Percentiles rank a stretch among this genome's conserved stretches.
Conservation (phyloP, 1,140 invertebrate genomes). For the Bombus turneri region DNA sequence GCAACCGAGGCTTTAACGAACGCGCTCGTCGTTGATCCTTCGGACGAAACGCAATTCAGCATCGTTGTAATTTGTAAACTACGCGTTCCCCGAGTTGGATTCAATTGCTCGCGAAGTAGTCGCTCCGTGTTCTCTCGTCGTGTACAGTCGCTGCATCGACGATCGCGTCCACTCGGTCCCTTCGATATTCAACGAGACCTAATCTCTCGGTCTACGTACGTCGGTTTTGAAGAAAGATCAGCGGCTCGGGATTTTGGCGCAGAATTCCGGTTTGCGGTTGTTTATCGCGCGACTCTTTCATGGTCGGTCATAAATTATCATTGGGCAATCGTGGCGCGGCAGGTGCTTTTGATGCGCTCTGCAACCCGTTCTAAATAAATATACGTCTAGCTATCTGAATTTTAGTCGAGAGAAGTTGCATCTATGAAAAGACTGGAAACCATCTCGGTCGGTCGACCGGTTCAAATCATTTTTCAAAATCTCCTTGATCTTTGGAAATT, state of each 20-base stretch:
- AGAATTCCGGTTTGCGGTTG: constrained; percentile 7
- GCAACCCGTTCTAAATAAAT: constrained; percentile 72
- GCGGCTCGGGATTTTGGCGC: too few relatives aligned
- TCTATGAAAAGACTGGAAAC: not conserved
- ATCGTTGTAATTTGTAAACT: constrained; percentile 15
- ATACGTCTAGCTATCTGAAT: not conserved
- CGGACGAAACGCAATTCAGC: not conserved
- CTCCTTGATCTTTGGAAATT: not conserved
- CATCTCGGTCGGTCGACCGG: not conserved
- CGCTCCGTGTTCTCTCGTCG: too few relatives aligned
- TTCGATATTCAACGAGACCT: not conserved
- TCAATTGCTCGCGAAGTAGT: not conserved
- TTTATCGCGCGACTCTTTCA: constrained; percentile 67
- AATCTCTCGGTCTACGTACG: not conserved
- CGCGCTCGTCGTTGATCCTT: not conserved
- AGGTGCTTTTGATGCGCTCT: constrained; percentile 71
- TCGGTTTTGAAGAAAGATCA: too few relatives aligned
- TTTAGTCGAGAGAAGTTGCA: not conserved
- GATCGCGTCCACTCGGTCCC: not conserved
- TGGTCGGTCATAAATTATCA: constrained; percentile 72
- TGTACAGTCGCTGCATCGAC: too few relatives aligned
- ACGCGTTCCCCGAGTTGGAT: constrained; percentile 2
- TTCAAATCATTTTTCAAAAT: not conserved
- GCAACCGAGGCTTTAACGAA: not conserved
- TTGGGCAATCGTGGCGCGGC: constrained; percentile 50